These are phyloP conservation scores for Sitophilus oryzae DNA, from an alignment of 1,140 invertebrate species.

Conservation along the genomic window DNA sequence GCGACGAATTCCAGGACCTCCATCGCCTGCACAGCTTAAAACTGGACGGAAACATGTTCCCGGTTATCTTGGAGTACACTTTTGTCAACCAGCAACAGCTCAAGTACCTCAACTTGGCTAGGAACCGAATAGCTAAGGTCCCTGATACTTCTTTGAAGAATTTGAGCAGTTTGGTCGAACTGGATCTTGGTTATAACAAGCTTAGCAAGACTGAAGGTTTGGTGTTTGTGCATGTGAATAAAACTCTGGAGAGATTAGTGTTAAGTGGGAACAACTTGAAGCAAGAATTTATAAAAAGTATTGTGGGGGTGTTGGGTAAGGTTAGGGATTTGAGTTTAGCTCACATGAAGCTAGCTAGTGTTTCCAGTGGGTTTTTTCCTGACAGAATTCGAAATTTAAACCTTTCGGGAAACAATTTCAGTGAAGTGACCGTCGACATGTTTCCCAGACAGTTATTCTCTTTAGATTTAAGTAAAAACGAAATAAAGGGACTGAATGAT, in stretches of 20 bases:
- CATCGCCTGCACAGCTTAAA: conserved; percentile 60
- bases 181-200: conserved; percentile 71
- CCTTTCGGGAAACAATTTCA: conserved; percentile 50
- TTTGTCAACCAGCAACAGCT: conserved; percentile 61
- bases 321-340: conserved; percentile 54
- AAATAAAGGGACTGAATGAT: conserved; percentile 52
- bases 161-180: conserved; percentile 55
- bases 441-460: conserved; percentile 51
- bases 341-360: conserved; percentile 51
- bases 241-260: conserved; percentile 55
- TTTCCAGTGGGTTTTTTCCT: conserved; percentile 51
- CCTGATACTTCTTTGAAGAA: conserved; percentile 64
- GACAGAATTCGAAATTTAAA: conserved; percentile 51
- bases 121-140: conserved; percentile 67
- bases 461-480: conserved; percentile 58
- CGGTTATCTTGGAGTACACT: conserved; percentile 65
- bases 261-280: conserved; percentile 60
- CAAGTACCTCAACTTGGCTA: conserved; percentile 53
- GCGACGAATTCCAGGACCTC: conserved; percentile 66
- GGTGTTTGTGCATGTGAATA: conserved; percentile 54
- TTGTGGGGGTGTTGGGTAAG: conserved; percentile 52
- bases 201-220: conserved; percentile 57
- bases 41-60: conserved; percentile 71
- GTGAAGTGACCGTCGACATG: conserved; percentile 16
- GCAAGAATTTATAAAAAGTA: conserved; percentile 43